phyloP scores from a whole-genome alignment of 1,140 invertebrate species.

The Chrysopa pallens region DNA sequence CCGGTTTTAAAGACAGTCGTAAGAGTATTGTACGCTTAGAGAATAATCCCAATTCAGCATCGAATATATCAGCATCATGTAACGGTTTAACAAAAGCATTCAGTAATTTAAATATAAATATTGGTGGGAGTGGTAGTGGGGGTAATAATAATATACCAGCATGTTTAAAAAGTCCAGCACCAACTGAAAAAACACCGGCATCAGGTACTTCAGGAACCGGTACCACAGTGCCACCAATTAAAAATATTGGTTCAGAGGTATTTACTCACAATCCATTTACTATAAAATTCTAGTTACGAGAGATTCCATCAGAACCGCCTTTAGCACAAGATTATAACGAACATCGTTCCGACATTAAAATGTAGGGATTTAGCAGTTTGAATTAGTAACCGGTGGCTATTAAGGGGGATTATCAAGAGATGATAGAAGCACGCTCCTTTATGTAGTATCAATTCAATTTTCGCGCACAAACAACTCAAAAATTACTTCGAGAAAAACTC shows the following conservation, averaged over 20 bases:
- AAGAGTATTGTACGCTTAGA: conserved; percentile 36
- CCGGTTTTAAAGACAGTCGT: conserved; percentile 26
- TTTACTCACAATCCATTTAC: neutral
- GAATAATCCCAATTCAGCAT: neutral
- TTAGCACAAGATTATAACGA: too few relatives aligned
- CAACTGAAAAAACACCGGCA: neutral
- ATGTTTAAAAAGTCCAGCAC: neutral
- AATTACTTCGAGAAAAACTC: too few relatives aligned
- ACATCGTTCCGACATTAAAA: too few relatives aligned
- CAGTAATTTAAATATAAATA: neutral
- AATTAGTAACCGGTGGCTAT: too few relatives aligned
- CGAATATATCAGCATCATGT: conserved; percentile 17
- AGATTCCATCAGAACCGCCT: too few relatives aligned
- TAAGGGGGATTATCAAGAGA: too few relatives aligned
- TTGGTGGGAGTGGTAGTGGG: neutral
- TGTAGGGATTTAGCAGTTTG: too few relatives aligned
- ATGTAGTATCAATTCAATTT: too few relatives aligned
- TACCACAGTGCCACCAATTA: neutral
- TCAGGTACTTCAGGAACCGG: neutral
- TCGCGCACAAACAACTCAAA: too few relatives aligned
- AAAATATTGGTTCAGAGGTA: neutral
- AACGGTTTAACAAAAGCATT: conserved; percentile 24
- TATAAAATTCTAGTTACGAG: too few relatives aligned
- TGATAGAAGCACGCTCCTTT: too few relatives aligned
- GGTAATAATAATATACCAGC: too few relatives aligned